Conservation (phyloP, 2,797 vertebrate genomes). For the Corythornis leucogaster region DNA sequence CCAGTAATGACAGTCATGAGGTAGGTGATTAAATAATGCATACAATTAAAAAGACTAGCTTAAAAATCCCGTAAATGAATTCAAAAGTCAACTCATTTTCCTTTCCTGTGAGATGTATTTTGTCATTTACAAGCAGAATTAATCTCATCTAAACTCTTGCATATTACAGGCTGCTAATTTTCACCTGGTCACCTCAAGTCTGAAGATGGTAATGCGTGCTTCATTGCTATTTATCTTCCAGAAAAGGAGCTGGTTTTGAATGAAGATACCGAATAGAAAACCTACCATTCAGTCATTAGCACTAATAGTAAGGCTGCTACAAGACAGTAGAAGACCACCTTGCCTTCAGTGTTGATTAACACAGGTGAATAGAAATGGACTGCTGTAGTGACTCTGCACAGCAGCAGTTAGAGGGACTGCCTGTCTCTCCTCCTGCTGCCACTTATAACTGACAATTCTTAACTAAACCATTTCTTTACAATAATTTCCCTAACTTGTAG, state of each 20-base stretch:
- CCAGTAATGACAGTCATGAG: not conserved
- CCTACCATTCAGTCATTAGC: not conserved
- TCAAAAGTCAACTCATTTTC: not conserved
- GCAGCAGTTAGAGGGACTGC: not conserved
- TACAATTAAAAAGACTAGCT: not conserved
- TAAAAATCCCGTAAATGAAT: not conserved
- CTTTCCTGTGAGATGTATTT: not conserved
- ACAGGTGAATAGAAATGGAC: accelerated
- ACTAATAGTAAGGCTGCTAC: not conserved
- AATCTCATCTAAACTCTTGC: not conserved
- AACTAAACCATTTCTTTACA: not conserved
- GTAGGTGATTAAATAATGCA: not conserved
- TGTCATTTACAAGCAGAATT: not conserved
- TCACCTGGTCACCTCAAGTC: not conserved
- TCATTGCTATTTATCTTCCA: not conserved
- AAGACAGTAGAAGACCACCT: not conserved
- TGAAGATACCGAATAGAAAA: not conserved
- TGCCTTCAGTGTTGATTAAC: not conserved
- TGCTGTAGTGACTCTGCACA: not conserved
- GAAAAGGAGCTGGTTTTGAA: not conserved
- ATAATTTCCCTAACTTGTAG: not conserved
- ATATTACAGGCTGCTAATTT: not conserved
- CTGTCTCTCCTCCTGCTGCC: not conserved
- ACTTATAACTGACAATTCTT: not conserved
- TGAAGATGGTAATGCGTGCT: not conserved